Evolutionary conservation across 2,797 vertebrate genomes (phyloP), one percentile per base, ranked within the genome.

Genomic region (Passerculus sandwichensis): DNA sequence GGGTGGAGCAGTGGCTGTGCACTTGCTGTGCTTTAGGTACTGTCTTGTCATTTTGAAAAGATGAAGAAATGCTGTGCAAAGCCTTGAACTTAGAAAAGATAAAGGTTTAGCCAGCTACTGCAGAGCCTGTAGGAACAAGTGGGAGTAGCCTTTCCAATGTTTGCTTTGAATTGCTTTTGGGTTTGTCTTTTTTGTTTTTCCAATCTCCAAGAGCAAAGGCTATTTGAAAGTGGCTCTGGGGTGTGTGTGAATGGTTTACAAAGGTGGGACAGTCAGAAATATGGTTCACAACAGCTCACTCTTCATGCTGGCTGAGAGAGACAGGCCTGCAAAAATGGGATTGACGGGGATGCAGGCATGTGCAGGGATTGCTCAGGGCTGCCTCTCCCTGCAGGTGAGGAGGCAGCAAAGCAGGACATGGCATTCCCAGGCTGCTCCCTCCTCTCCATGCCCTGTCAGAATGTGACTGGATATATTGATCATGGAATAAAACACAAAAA

Each of bases 391-490:
- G 0, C 17, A 11, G 61, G 9, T 2, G 26, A 51, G 38, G 36
- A 29, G n/a, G 32, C 36, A 81, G 69, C 66, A 42, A 20, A 19
- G 44, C 1, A 65, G 66, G 38, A 60, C 7, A 1, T 13, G 38
- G 40, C 34, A 19, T 19, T 59, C 1, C 1, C 32, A 4, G 25
- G 62, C 57, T 62, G 57, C 54, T 17, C 13, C 32, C 64, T 45
- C 42, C 16, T 2, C 2, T 36, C 50, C 40, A 2, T 14, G 16
- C 34, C 29, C 26, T 60, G 18, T 26, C 51, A 57, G 36, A 36
- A 38, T 1, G 10, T 21, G 40, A 9, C n/a, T 62, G 67, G 34
- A 9, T 1, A 0, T 61, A 9, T 12, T 26, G 40, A 17, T 27
- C 12, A 9, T 0, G 2, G 27, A 21, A 13, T 53, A 13, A 65